phyloP scores from a whole-genome alignment of 2,888 invertebrate species.

The Drosophila basisetae region DNA sequence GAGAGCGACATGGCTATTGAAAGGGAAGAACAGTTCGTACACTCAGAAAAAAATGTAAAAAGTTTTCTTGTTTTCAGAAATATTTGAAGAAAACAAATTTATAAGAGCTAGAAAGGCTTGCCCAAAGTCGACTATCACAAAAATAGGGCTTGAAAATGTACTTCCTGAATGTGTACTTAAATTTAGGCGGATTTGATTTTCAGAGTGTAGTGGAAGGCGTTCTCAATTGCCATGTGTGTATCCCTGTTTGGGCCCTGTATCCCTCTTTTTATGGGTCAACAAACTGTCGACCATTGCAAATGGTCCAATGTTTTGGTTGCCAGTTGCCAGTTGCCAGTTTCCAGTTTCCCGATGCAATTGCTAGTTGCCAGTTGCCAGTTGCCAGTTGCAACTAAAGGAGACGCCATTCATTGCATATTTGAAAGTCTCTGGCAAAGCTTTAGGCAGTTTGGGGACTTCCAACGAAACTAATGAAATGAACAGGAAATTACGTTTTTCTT shows the following conservation, averaged over 20 bases:
- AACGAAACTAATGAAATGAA: slow-evolving; percentile 33
- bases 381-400: slow-evolving; percentile 26
- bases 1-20: slow-evolving; percentile 10
- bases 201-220: not conserved
- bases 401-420: slow-evolving; percentile 54
- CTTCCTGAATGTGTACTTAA: not conserved
- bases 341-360: slow-evolving; percentile 16
- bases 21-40: slow-evolving; percentile 6
- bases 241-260: not conserved
- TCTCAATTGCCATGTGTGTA: slow-evolving; percentile 55
- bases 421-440: slow-evolving; percentile 21
- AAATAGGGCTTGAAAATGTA: not conserved
- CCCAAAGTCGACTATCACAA: not conserved
- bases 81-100: not conserved
- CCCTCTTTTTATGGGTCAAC: slow-evolving; percentile 59
- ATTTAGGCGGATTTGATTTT: not conserved
- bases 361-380: slow-evolving; percentile 27
- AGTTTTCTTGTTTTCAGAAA: not conserved
- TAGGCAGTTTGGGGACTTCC: slow-evolving; percentile 13
- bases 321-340: slow-evolving; percentile 3
- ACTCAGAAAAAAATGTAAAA: not conserved
- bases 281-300: slow-evolving; percentile 62
- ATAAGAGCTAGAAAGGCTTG: not conserved
- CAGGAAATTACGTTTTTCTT: slow-evolving; percentile 25
- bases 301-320: slow-evolving; percentile 15